These are phyloP conservation scores for Nemurella pictetii DNA, from an alignment of 2,888 invertebrate species.

Conservation along the genomic window DNA sequence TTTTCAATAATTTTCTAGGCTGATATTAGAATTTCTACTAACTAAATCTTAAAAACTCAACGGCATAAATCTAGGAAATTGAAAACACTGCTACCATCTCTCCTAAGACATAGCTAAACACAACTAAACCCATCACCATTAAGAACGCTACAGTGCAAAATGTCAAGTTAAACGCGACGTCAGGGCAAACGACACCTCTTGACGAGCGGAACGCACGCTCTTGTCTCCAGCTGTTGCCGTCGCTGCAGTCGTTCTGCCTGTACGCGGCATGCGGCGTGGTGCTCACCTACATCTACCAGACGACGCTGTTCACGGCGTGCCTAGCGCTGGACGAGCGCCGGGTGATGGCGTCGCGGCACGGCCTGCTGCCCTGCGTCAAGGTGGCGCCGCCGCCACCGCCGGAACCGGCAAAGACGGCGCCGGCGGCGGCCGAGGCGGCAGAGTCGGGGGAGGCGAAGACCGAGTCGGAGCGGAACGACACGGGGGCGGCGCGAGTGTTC, in stretches of 20 bases:
- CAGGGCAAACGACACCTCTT: too few relatives aligned
- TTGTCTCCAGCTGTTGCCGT: slow-evolving; percentile 68
- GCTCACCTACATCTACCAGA: slow-evolving; percentile 72
- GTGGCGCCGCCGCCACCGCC: too few relatives aligned
- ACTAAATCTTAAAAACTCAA: too few relatives aligned
- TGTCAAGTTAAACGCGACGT: too few relatives aligned
- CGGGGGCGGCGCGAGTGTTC: slow-evolving; percentile 59
- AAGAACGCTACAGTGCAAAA: too few relatives aligned
- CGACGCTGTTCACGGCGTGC: slow-evolving; percentile 82
- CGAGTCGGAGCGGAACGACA: slow-evolving; percentile 52
- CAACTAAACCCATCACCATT: neutral
- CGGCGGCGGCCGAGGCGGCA: slow-evolving; percentile 56
- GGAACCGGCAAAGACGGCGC: neutral
- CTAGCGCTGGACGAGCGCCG: slow-evolving; percentile 72
- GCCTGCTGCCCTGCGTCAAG: slow-evolving; percentile 66
- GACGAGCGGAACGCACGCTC: too few relatives aligned
- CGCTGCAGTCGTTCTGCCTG: slow-evolving; percentile 78
- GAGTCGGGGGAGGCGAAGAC: slow-evolving; percentile 48
- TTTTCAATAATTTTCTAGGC: neutral
- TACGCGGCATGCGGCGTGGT: slow-evolving; percentile 78
- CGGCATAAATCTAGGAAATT: too few relatives aligned
- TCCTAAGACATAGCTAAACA: too few relatives aligned
- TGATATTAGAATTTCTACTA: too few relatives aligned
- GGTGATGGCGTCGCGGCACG: slow-evolving; percentile 65
- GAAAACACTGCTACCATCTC: too few relatives aligned